Base-by-base conservation (phyloP, 35 echinoderm and acorn worm genomes). In the Strongylocentrotus purpuratus region DNA sequence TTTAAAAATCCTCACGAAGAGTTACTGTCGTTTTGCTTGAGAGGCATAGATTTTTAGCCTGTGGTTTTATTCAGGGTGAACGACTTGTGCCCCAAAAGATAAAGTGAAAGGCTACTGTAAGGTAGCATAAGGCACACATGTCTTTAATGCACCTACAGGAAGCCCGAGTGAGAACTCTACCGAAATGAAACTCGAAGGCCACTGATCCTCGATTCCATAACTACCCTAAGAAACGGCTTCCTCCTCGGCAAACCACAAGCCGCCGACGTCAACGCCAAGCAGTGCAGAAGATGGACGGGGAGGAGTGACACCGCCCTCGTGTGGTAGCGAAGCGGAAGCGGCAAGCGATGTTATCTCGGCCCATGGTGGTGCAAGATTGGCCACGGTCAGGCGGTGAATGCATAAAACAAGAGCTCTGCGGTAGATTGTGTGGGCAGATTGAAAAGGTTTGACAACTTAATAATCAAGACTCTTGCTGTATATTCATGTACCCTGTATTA, bases 221-320 rank as follows among this genome's bases (percentile, higher is more conserved):
- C 28, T 4, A 28, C 8, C 65, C 28, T n/a, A 78, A n/a, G 8
- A 28, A 78, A 7, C 7, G 20, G 65, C 65, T 78, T 78, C 65
- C 65, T 78, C 65, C 8, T 78, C 20, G 6, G n/a, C 7, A 78
- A 78, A 78, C 65, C 65, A 28, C 65, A 78, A 78, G 65, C 20
- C 20, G 65, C 65, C 65, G n/a, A 78, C 65, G 65, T 78, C 65
- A 25, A 22, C 20, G 65, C 15, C 0, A 78, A 78, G 4, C 65
- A 78, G 65, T 78, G 22, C 65, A 28, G 65, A 78, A 78, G 65
- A 78, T 78, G 20, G 65, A 25, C 65, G 18, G 65, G 65, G 65
- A 78, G 65, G 65, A 78, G 65, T 78, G 65, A 78, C 20, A 78
- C 65, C 65, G 65, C 65, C 65, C 65, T 78, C 65, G 65, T 78